Conservation (phyloP, 2,797 vertebrate genomes). For the Picus viridis region DNA sequence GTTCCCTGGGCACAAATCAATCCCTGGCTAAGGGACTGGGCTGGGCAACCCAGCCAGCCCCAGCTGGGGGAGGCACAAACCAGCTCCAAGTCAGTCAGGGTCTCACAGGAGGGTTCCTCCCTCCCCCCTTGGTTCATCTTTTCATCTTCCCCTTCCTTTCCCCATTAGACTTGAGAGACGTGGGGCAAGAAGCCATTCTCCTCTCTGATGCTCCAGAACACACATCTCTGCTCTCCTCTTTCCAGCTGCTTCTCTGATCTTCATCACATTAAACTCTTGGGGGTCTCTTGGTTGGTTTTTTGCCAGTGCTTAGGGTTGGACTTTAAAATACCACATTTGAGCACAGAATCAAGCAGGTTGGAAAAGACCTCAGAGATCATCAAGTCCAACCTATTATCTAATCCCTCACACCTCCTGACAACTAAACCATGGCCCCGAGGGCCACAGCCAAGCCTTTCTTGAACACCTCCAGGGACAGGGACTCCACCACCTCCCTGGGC, state of each 20-base stretch:
- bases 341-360: too few relatives aligned
- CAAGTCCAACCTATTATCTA: too few relatives aligned
- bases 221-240: background rate
- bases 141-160: background rate
- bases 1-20: background rate
- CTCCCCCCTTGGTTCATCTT: background rate
- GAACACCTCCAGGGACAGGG: too few relatives aligned
- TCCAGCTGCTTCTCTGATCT: background rate
- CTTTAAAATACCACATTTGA: background rate
- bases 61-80: background rate
- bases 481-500: too few relatives aligned
- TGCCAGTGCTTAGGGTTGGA: background rate
- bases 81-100: background rate
- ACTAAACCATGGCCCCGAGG: too few relatives aligned
- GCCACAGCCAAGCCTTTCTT: too few relatives aligned
- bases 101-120: background rate
- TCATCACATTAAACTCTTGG: background rate
- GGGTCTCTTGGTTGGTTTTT: background rate
- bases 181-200: background rate
- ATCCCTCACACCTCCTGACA: too few relatives aligned
- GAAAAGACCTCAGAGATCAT: too few relatives aligned
- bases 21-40: background rate
- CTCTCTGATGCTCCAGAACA: background rate
- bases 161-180: background rate
- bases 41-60: background rate